Evolutionary conservation across 2,113 vertebrate genomes (phyloP).

Genomic region (Centrocercus urophasianus): DNA sequence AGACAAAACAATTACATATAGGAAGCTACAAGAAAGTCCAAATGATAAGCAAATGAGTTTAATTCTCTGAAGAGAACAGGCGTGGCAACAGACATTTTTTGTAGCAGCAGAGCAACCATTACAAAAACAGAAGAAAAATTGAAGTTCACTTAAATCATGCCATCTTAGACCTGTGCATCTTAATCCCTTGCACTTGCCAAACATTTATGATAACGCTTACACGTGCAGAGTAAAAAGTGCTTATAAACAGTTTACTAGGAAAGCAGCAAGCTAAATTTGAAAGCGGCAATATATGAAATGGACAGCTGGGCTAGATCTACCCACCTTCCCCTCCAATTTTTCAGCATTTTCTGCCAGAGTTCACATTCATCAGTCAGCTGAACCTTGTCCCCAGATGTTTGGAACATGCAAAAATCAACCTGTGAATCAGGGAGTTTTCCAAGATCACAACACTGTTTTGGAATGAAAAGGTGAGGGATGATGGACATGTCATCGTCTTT

Average conservation of each 20-base stretch:
- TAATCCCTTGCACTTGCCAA: background rate
- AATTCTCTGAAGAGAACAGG: background rate
- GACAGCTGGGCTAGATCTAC: conserved; percentile 16
- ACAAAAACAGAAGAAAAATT: background rate
- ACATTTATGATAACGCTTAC: background rate
- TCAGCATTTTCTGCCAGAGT: conserved; percentile 31
- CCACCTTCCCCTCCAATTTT: background rate
- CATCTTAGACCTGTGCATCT: background rate
- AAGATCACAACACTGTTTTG: conserved; percentile 7
- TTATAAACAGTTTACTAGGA: conserved; percentile 3
- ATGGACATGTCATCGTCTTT: conserved; percentile 2
- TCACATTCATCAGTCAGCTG: conserved; percentile 42
- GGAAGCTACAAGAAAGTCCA: conserved; percentile 6
- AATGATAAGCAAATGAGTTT: background rate
- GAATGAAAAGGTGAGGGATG: conserved; percentile 55
- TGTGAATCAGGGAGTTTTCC: background rate
- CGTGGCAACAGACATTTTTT: background rate
- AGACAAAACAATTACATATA: background rate
- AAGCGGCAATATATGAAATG: conserved; percentile 20
- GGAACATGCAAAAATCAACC: background rate
- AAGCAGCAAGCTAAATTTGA: conserved; percentile 22
- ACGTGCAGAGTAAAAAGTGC: background rate
- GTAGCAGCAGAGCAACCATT: background rate
- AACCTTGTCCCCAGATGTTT: conserved; percentile 52
- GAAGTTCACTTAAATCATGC: background rate